These are phyloP conservation scores for Trichogramma evanescens DNA, from an alignment of 2,888 invertebrate genomes.

Conservation along the genomic window DNA sequence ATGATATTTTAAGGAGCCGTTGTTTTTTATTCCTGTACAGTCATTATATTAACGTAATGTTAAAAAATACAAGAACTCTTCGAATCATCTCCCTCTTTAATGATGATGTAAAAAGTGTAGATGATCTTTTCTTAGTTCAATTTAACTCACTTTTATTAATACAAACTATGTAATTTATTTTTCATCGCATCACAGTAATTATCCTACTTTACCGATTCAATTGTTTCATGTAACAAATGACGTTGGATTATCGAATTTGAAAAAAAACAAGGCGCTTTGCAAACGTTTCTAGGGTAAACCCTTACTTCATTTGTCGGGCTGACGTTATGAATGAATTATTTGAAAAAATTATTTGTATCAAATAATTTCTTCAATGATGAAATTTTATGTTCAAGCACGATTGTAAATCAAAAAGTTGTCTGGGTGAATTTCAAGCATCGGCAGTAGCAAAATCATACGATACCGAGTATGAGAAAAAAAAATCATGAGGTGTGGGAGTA, in stretches of 20 bases:
- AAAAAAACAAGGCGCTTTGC: conserved; percentile 32
- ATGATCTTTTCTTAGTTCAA: no score
- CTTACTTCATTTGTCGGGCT: conserved; percentile 1
- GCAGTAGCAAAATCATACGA: no score
- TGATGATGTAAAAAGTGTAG: no score
- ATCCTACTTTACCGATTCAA: neutral
- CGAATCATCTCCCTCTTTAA: no score
- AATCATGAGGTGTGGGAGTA: conserved; percentile 21
- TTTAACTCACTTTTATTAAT: no score
- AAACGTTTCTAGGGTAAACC: conserved; percentile 42
- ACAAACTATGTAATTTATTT: no score
- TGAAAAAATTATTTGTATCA: neutral
- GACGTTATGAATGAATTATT: neutral
- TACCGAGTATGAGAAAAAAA: no score
- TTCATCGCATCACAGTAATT: no score
- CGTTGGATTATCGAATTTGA: neutral
- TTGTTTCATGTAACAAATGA: neutral
- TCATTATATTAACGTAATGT: no score
- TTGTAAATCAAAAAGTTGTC: neutral
- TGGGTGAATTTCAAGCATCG: neutral
- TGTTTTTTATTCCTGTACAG: no score
- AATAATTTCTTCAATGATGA: neutral
- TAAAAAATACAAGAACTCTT: no score
- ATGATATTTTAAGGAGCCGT: no score
- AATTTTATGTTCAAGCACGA: neutral